Evolutionary conservation across 2,888 invertebrate species (phyloP), one percentile per base, ranked within the genome.

Genomic region (Aradus depressus): DNA sequence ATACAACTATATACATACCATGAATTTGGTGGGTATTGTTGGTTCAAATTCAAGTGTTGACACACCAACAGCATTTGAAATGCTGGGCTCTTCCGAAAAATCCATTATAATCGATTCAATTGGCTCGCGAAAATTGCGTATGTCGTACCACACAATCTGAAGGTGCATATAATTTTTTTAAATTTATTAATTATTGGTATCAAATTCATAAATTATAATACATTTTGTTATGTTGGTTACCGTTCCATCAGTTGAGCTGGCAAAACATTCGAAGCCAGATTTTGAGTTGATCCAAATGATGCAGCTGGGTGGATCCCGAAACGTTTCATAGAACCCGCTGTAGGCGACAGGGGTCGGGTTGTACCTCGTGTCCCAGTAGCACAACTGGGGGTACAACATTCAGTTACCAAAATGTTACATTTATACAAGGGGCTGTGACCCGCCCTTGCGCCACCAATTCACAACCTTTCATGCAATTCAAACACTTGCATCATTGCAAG

Each of bases 71-170:
- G 57, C 39, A 16, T 44, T 37, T 5, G 28, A n/a, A 8, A 57
- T 19, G 42, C 18, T 34, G 16, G 49, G 49, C 8, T 53, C 47
- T 21, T 50, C 44, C 10, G 50, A 22, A 2, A 35, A 25, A 37
- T 57, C 57, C 39, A 55, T 32, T 10, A 54, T 38, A 32, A 57
- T 14, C 16, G n/a, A 28, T 22, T 57, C 57, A 41, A 48, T 14
- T 4, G 57, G 57, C 18, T 50, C 31, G 2, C 51, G 47, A 26
- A 55, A 48, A n/a, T 51, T 48, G 8, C 57, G 32, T 4, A 54
- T 39, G 44, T 57, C 57, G 49, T 54, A 57, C 57, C 57, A 57
- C 25, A 52, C 38, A 16, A 57, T 44, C 54, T 55, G 48, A n/a
- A 23, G n/a, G n/a, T n/a, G n/a, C n/a, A n/a, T n/a, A n/a, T n/a